Evolutionary conservation across 2,888 invertebrate genomes (phyloP).

Genomic region (Euplexia lucipara): DNA sequence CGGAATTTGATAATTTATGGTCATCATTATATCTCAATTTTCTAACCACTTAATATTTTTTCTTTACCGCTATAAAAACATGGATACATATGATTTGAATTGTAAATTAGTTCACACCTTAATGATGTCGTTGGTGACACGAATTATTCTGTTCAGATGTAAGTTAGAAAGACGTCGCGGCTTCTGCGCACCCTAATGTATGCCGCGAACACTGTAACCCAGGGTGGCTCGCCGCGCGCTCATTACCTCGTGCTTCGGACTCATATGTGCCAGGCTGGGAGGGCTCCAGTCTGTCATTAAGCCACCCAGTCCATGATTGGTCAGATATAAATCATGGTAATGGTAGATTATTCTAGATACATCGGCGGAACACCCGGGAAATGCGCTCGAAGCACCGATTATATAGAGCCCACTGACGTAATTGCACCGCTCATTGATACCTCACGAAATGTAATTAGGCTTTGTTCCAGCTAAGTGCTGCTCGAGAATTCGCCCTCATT

Average conservation of each 20-base stretch:
- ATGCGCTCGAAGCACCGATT: constrained; percentile 84
- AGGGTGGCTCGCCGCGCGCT: constrained; percentile 68
- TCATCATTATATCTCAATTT: constrained; percentile 52
- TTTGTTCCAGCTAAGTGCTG: constrained; percentile 84
- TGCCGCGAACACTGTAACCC: constrained; percentile 50
- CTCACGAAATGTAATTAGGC: constrained; percentile 88
- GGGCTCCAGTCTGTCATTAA: constrained; percentile 84
- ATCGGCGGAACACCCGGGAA: constrained; percentile 87
- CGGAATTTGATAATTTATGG: constrained; percentile 41
- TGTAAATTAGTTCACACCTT: constrained; percentile 60
- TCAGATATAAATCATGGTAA: constrained; percentile 89
- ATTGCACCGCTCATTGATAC: constrained; percentile 89
- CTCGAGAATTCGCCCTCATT: constrained; percentile 78
- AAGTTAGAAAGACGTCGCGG: constrained; percentile 26
- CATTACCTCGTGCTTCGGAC: constrained; percentile 74
- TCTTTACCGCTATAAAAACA: constrained; percentile 58
- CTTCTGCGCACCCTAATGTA: constrained; percentile 28
- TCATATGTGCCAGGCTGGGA: constrained; percentile 78
- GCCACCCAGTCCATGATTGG: constrained; percentile 83
- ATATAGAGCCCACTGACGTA: constrained; percentile 84
- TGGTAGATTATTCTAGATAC: constrained; percentile 89
- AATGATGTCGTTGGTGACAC: constrained; percentile 50
- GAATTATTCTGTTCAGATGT: constrained; percentile 33
- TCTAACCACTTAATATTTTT: constrained; percentile 53
- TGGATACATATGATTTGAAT: constrained; percentile 59